Evolutionary conservation across 2,797 vertebrate genomes (phyloP).

Genomic region (Eutrigla gurnardus): DNA sequence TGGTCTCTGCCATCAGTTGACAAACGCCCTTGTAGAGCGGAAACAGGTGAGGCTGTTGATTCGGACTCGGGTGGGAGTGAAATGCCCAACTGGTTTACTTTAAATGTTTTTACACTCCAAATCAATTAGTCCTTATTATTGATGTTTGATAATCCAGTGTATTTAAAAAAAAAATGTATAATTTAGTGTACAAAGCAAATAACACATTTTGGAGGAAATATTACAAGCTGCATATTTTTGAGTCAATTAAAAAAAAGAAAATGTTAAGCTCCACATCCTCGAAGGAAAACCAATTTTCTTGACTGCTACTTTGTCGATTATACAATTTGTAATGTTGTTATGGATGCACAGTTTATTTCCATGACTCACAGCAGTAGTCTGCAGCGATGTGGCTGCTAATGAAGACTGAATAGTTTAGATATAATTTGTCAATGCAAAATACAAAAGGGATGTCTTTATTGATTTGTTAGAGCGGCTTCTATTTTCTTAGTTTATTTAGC

Average conservation of each 20-base stretch:
- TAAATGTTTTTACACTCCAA: not conserved
- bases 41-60: slow-evolving; percentile 90
- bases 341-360: not conserved
- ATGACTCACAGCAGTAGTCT: not conserved
- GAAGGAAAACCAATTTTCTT: not conserved
- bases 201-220: not conserved
- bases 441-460: not conserved
- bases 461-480: not conserved
- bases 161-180: not conserved
- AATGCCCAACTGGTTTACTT: not conserved
- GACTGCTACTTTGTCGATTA: not conserved
- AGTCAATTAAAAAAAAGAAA: not conserved
- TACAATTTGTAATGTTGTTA: not conserved
- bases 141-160: not conserved
- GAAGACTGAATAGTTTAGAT: slow-evolving; percentile 8
- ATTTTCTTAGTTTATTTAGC: not conserved
- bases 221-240: too few relatives aligned
- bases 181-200: not conserved
- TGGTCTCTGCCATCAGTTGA: slow-evolving; percentile 99
- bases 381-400: not conserved
- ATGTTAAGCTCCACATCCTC: not conserved
- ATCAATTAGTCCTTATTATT: not conserved
- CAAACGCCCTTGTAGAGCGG: slow-evolving; percentile 97
- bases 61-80: not conserved
- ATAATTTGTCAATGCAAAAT: not conserved